phyloP scores from a whole-genome alignment of 2,113 vertebrate species.

The Gallinago undulata region DNA sequence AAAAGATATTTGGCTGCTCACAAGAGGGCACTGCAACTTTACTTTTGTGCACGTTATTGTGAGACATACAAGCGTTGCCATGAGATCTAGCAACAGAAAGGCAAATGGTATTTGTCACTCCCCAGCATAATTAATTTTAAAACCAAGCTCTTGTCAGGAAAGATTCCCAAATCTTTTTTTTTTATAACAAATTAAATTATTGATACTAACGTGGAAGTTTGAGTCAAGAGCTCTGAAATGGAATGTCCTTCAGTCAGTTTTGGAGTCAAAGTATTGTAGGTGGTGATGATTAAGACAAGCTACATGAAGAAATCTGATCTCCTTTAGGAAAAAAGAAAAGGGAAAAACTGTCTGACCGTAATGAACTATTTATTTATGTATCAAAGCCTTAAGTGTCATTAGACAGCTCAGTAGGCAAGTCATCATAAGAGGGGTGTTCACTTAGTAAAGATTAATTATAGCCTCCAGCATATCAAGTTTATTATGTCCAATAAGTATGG shows the following conservation, averaged over 20 bases:
- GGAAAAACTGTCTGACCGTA: background rate
- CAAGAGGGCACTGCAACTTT: slow-evolving; percentile 54
- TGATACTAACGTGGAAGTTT: background rate
- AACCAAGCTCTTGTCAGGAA: background rate
- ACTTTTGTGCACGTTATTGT: background rate
- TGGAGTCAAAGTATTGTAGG: background rate
- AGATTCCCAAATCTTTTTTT: background rate
- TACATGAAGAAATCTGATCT: background rate
- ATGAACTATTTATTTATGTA: slow-evolving; percentile 39
- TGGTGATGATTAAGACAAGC: background rate
- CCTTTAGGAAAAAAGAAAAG: background rate
- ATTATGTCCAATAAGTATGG: slow-evolving; percentile 62
- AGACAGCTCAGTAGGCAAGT: slow-evolving; percentile 41
- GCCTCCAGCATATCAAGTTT: slow-evolving; percentile 67
- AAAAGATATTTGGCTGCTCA: background rate
- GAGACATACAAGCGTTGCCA: background rate
- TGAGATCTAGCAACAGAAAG: background rate
- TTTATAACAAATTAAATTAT: background rate
- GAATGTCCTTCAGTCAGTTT: background rate
- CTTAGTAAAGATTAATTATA: slow-evolving; percentile 69
- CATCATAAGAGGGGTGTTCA: slow-evolving; percentile 39
- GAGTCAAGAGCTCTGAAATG: background rate
- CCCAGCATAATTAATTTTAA: background rate
- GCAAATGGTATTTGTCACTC: background rate
- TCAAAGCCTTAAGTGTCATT: slow-evolving; percentile 30